Evolutionary conservation across 2,888 invertebrate species (phyloP), one percentile per base, ranked within the genome.

Genomic region (Netelia inedita): DNA sequence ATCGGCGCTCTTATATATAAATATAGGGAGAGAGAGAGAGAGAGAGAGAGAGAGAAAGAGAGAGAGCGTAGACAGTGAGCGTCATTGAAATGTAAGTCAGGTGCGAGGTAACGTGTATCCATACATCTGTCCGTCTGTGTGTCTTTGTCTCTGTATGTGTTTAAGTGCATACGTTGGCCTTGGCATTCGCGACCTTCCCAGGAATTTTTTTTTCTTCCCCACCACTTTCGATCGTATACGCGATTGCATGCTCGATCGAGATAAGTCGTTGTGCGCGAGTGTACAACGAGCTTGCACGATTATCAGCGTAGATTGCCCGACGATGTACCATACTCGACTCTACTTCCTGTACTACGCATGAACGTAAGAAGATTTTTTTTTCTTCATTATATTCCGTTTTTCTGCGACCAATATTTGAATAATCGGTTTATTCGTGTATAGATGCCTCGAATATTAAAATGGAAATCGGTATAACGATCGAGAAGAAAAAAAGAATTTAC

Each of bases 181-280:
- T 92, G 91, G 91, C 92, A 91, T 87, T 89, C 82, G 79, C 88
- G 90, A 88, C 91, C 91, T 92, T 92, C 91, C 89, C 88, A 91
- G 88, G 90, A 91, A 91, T 92, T 92, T 89, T 92, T 92, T 92
- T 83, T 79, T 75, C 57, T 63, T 53, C 55, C 68, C 63, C 19
- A 8, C 61, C 73, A 63, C 50, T 65, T 66, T 78, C 76, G 82
- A 87, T 86, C 66, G 83, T 68, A 80, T 78, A 75, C 73, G 50
- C 73, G 78, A 85, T 86, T 83, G 66, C 83, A 75, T 74, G 81
- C 69, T 78, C 69, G 65, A 80, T 76, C 80, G 78, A 79, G 83
- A 86, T 83, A 83, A 85, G 73, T 82, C 35, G 82, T 68, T 65
- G 76, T 73, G 82, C 41, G 80, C 66, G 43, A 74, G 55, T 81